Evolutionary conservation across 2,113 vertebrate genomes (phyloP).

Genomic region (Thunnus thynnus): DNA sequence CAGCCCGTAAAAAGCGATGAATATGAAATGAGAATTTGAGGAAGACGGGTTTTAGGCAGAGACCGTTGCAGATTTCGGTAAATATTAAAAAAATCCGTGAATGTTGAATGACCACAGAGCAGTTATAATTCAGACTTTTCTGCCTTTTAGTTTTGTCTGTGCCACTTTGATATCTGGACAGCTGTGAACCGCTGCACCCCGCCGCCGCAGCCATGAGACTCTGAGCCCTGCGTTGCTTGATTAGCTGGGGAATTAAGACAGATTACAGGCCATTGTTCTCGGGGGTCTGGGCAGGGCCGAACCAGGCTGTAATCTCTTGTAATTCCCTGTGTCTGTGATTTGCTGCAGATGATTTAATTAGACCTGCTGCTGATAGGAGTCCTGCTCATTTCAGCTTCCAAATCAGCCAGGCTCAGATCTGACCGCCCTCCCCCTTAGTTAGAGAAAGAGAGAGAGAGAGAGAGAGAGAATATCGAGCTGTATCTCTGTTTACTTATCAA

Average conservation of each 20-base stretch:
- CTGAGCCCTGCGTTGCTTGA: constrained; percentile 66
- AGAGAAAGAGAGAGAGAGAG: neutral
- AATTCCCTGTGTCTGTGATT: constrained; percentile 76
- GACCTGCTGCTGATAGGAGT: constrained; percentile 65
- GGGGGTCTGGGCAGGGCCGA: constrained; percentile 47
- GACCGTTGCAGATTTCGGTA: constrained; percentile 5
- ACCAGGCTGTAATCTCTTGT: constrained; percentile 77
- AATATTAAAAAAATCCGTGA: constrained; percentile 44
- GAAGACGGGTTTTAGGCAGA: constrained; percentile 11
- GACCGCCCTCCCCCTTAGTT: constrained; percentile 3
- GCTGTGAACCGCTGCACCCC: constrained; percentile 41
- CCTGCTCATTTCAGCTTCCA: constrained; percentile 47
- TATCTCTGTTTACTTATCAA: constrained; percentile 34
- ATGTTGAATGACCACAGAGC: neutral
- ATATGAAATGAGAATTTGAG: constrained; percentile 32
- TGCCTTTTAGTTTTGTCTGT: constrained; percentile 28
- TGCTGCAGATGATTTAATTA: constrained; percentile 81
- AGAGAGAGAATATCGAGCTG: neutral
- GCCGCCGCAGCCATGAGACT: constrained; percentile 25
- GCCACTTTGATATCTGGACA: constrained; percentile 45
- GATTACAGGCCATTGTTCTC: constrained; percentile 81
- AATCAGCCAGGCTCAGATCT: constrained; percentile 18
- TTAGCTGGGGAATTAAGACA: constrained; percentile 79
- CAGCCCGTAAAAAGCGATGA: constrained; percentile 15
- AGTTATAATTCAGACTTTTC: constrained; percentile 18